Conservation (phyloP, 2,113 vertebrate species). For the Alosa alosa region DNA sequence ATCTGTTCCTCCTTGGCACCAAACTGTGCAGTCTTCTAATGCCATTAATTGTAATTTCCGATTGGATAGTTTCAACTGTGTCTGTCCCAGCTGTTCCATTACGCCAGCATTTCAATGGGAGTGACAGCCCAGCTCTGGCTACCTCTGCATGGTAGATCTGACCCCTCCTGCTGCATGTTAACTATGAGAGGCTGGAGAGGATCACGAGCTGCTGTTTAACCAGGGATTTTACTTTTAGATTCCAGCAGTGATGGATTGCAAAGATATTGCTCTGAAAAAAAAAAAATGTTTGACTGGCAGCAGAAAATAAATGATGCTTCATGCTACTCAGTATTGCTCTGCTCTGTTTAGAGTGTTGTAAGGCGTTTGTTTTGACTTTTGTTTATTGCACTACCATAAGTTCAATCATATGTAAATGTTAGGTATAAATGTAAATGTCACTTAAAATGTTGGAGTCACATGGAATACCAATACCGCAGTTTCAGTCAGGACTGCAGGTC, state of each 20-base stretch:
- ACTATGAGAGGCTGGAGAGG: neutral
- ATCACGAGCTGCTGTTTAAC: neutral
- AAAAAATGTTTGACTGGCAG: too few relatives aligned
- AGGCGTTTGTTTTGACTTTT: too few relatives aligned
- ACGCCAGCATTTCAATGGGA: constrained; percentile 47
- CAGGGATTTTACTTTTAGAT: too few relatives aligned
- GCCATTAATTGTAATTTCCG: constrained; percentile 76
- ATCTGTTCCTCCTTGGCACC: constrained; percentile 67
- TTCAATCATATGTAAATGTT: too few relatives aligned
- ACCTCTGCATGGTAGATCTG: neutral
- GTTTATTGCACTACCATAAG: too few relatives aligned
- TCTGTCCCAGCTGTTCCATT: constrained; percentile 74
- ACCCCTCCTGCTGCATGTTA: neutral
- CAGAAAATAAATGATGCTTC: too few relatives aligned
- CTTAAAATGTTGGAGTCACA: too few relatives aligned
- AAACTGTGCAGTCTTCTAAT: constrained; percentile 71
- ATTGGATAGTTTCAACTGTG: constrained; percentile 72
- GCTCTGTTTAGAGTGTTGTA: too few relatives aligned
- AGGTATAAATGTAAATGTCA: too few relatives aligned
- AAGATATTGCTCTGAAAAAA: too few relatives aligned
- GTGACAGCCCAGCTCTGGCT: constrained; percentile 34
- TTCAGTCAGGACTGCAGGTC: neutral
- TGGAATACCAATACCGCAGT: neutral
- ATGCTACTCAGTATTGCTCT: too few relatives aligned
- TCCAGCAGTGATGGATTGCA: neutral